Evolutionary conservation across 2,888 invertebrate genomes (phyloP), one percentile per base, ranked within the genome.

Genomic region (Pemphredon lugubris): DNA sequence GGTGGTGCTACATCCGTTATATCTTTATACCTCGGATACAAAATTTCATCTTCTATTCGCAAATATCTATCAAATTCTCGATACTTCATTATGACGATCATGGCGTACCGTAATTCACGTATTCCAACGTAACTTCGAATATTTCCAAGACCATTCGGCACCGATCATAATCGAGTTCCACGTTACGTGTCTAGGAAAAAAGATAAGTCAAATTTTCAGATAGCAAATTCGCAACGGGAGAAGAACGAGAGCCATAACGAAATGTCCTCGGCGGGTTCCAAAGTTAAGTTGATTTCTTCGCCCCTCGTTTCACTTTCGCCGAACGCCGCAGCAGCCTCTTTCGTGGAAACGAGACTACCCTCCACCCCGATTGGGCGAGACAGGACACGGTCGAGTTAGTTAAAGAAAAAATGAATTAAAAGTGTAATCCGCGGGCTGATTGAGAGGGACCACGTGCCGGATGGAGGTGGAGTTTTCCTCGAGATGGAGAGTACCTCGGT

Each of bases 381-480:
- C 54, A 63, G 60, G 79, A 71, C 67, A 77, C 72, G 82, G 69
- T 79, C 81, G 80, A 83, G 79, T 84, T 78, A 79, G 83, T 87
- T 86, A 39, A 6, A 61, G n/a, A 74, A 83, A 79, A 84, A 86
- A 85, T 84, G 85, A 85, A 86, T 86, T 85, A 85, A 86, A 86
- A 88, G 83, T 84, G 86, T 86, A 86, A 88, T 87, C 87, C 86
- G 79, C 70, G 75, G 73, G 82, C 83, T 85, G 88, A 88, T 88
- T 85, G 87, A 85, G 84, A 81, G 83, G 83, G 79, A 77, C 72
- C 75, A 59, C 71, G 73, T 55, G 71, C 11, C 11, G 32, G 16
- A 26, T 2, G 51, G 37, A 2, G 32, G 63, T 48, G 55, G 70
- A 58, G 45, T 58, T 65, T 74, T 60, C 47, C 51, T n/a, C 50